These are phyloP conservation scores for Nebria ingens DNA, from an alignment of 1,140 invertebrate species.

Conservation along the genomic window DNA sequence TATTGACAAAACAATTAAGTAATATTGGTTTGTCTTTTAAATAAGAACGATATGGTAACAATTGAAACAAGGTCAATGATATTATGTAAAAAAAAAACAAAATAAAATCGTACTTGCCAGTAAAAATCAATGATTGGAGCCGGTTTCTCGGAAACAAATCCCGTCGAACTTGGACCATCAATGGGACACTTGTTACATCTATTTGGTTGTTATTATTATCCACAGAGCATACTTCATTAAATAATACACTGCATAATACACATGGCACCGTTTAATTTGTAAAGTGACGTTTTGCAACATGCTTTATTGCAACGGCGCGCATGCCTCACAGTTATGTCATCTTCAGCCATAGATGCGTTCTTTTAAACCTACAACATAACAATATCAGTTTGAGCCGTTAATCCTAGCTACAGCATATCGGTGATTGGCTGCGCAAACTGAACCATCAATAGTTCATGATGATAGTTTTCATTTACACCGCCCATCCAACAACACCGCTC, in stretches of 20 bases:
- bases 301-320: background rate
- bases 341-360: too few relatives aligned
- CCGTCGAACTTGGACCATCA: background rate
- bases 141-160: background rate
- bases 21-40: background rate
- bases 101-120: background rate
- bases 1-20: background rate
- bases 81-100: background rate
- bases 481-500: too few relatives aligned
- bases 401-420: too few relatives aligned
- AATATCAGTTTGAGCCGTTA: too few relatives aligned
- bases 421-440: too few relatives aligned
- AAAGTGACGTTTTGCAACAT: conserved; percentile 7
- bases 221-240: background rate
- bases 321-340: conserved; percentile 2
- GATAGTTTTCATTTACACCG: background rate
- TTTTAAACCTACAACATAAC: too few relatives aligned
- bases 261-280: conserved; percentile 5
- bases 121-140: conserved; percentile 3
- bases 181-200: background rate
- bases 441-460: too few relatives aligned
- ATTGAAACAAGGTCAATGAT: background rate
- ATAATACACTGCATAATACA: background rate
- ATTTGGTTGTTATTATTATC: background rate
- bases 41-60: background rate